These are phyloP conservation scores for Aphidius gifuensis DNA, from an alignment of 1,140 invertebrate species.

Conservation along the genomic window DNA sequence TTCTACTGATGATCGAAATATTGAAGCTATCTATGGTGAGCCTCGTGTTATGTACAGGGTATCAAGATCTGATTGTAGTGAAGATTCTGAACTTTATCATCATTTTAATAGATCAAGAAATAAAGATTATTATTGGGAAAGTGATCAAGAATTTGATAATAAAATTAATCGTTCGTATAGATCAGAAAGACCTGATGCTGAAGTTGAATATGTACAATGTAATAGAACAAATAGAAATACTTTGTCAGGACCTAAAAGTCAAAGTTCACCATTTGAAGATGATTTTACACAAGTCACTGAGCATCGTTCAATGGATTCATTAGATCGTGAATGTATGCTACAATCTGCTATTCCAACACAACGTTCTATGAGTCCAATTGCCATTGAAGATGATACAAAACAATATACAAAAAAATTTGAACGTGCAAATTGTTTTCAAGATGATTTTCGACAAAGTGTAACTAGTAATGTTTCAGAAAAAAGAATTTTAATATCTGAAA, in stretches of 20 bases:
- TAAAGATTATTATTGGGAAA: constrained; percentile 50
- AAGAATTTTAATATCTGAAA: constrained; percentile 39
- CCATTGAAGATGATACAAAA: constrained; percentile 36
- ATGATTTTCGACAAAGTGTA: constrained; percentile 64
- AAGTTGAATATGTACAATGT: constrained; percentile 48
- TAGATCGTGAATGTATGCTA: no score
- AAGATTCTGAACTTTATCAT: constrained; percentile 49
- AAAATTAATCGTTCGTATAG: constrained; percentile 48
- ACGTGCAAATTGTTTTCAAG: constrained; percentile 62
- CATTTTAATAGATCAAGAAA: constrained; percentile 48
- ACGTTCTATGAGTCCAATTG: constrained; percentile 42
- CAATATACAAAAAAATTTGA: constrained; percentile 28
- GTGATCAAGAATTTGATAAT: constrained; percentile 51
- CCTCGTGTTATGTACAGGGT: constrained; percentile 44
- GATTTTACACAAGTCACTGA: constrained; percentile 60
- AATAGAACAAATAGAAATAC: constrained; percentile 52
- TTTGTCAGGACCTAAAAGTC: constrained; percentile 40
- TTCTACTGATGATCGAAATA: constrained; percentile 52
- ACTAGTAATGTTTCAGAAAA: constrained; percentile 46
- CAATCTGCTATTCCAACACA: constrained; percentile 35
- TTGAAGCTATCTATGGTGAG: constrained; percentile 44
- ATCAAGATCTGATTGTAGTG: constrained; percentile 52
- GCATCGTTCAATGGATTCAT: constrained; percentile 18
- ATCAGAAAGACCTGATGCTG: constrained; percentile 45
- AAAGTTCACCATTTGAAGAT: constrained; percentile 68